Evolutionary conservation across 2,888 invertebrate genomes (phyloP).

Genomic region (Dioctria rufipes): DNA sequence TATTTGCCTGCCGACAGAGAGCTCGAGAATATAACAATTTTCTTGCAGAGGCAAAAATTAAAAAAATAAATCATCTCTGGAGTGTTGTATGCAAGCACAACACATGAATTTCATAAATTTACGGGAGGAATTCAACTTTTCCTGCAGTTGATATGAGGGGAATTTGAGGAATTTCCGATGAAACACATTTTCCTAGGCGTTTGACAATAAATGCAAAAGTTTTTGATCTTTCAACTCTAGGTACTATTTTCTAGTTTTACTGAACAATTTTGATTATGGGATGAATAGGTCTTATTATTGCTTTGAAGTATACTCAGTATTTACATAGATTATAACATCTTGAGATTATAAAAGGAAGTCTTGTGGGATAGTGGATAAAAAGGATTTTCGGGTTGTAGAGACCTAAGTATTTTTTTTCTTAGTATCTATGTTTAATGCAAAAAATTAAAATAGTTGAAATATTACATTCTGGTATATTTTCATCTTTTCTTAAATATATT

Average conservation of each 20-base stretch:
- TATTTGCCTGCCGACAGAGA: constrained; percentile 7
- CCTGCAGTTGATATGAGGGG: neutral
- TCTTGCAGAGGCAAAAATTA: constrained; percentile 29
- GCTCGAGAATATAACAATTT: constrained; percentile 4
- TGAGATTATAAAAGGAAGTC: too few species aligned
- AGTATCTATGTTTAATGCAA: too few species aligned
- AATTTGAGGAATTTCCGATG: constrained; percentile 55
- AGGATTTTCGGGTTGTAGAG: too few species aligned
- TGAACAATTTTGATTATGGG: too few species aligned
- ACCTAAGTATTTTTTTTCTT: too few species aligned
- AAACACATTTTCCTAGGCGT: constrained; percentile 56
- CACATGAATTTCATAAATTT: constrained; percentile 50
- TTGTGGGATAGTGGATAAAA: too few species aligned
- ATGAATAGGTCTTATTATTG: too few species aligned
- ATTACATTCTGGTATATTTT: too few species aligned
- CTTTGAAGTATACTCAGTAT: too few species aligned
- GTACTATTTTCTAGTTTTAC: constrained; percentile 49
- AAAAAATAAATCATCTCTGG: constrained; percentile 50
- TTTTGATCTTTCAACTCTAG: constrained; percentile 58
- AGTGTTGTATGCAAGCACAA: neutral
- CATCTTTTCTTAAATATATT: too few species aligned
- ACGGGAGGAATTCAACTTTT: constrained; percentile 26
- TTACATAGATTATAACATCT: too few species aligned
- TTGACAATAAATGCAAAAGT: constrained; percentile 57
- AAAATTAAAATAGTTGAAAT: too few species aligned